Evolutionary conservation across 1,140 invertebrate species (phyloP), one percentile per base, ranked within the genome.

Genomic region (Halotydeus destructor): DNA sequence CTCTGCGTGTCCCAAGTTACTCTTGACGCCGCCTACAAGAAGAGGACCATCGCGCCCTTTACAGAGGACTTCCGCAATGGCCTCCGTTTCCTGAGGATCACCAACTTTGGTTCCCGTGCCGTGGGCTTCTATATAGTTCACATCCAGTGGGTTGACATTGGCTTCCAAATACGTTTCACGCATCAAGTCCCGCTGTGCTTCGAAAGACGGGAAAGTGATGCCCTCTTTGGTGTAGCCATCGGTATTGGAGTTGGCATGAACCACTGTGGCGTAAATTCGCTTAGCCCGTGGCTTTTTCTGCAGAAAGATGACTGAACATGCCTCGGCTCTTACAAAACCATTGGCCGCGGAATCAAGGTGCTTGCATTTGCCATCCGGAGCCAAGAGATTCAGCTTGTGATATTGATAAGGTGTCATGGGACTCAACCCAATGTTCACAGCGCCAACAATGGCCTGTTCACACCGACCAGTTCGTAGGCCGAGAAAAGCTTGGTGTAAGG

Each of bases 1-100:
- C 59, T 96, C 88, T 1, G 78, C 70, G 57, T 96, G 88, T 9
- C 88, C 88, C 53, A 91, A 67, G 59, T 91, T 93, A 0, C 83
- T 84, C 56, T 96, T 96, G 1, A 88, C 69, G 0, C 85, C 83
- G 4, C 86, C 88, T 47, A 94, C 76, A 23, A 69, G 58, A 0
- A 96, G 61, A 0, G 85, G 79, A 1, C 59, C 63, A 8, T 47
- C 34, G 23, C 14, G 16, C 12, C 42, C 21, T 11, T 38, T 16
- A 21, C 45, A 46, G 40, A 46, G 46, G 62, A 5, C 69, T 69
- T 6, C 65, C 69, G 46, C 77, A 16, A 94, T 72, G 0, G 81
- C 78, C 51, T 73, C 69, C 1, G 84, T 56, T 62, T 94, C 88
- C 59, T 91, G 81, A n/a, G n/a, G n/a, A 64, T 97, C 91, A 16